Evolutionary conservation across 2,888 invertebrate species (phyloP).

Genomic region (Machimus atricapillus): DNA sequence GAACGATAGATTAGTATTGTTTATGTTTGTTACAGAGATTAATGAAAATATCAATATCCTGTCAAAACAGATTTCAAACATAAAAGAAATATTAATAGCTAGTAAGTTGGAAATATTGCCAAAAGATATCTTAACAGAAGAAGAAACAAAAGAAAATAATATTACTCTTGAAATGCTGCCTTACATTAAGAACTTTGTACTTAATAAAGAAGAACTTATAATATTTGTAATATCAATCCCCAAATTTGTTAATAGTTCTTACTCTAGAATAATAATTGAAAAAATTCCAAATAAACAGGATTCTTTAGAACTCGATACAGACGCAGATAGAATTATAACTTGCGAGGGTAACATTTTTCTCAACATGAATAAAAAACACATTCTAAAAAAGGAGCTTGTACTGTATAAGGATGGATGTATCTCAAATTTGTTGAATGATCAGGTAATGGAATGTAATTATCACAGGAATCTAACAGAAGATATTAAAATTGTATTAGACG

Average conservation of each 20-base stretch:
- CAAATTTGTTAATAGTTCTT: background rate
- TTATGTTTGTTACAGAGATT: background rate
- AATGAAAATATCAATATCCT: slow-evolving; percentile 31
- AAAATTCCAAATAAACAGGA: slow-evolving; percentile 34
- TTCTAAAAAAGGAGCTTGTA: slow-evolving; percentile 10
- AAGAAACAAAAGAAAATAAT: slow-evolving; percentile 26
- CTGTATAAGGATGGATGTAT: slow-evolving; percentile 7
- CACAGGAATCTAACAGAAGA: slow-evolving; percentile 8
- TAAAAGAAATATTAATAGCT: slow-evolving; percentile 29
- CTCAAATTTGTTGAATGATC: slow-evolving; percentile 5
- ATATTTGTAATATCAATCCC: slow-evolving; percentile 27
- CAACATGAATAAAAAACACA: background rate
- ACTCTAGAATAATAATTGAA: slow-evolving; percentile 13
- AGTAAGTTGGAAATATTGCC: slow-evolving; percentile 28
- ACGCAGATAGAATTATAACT: background rate
- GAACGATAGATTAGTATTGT: background rate
- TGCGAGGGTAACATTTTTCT: background rate
- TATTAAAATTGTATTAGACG: background rate
- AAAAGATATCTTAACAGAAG: slow-evolving; percentile 10
- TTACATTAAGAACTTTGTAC: slow-evolving; percentile 10
- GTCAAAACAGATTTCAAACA: slow-evolving; percentile 6
- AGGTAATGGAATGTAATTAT: slow-evolving; percentile 18
- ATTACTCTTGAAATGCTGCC: slow-evolving; percentile 28
- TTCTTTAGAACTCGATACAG: slow-evolving; percentile 15
- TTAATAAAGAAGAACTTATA: slow-evolving; percentile 12